A percentile compares a stretch with the other conserved stretches of the same genome.
Evolutionary conservation across 2,113 vertebrate genomes (phyloP).

Genomic region (Stegostoma tigrinum): DNA sequence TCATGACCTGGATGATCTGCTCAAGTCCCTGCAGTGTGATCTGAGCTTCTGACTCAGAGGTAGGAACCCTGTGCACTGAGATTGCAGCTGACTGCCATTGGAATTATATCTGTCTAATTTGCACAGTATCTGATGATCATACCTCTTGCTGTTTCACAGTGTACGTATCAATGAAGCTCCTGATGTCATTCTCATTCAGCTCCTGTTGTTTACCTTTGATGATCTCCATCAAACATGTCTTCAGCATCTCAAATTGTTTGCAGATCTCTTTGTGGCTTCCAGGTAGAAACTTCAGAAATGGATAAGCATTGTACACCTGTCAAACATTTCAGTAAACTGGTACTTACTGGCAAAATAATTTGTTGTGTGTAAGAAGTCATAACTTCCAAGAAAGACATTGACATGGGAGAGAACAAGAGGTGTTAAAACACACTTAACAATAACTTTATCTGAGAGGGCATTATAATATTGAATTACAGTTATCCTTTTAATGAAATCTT

Average conservation of each 20-base stretch:
- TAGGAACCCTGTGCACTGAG: background rate
- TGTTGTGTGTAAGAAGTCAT: background rate
- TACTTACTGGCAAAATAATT: background rate
- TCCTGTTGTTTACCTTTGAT: background rate
- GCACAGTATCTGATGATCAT: background rate
- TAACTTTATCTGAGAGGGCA: background rate
- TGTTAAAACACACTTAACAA: background rate
- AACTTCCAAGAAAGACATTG: background rate
- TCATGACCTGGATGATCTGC: background rate
- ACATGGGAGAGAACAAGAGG: background rate
- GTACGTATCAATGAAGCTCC: slow-evolving; percentile 39
- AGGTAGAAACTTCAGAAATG: slow-evolving; percentile 28
- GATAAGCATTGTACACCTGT: slow-evolving; percentile 37
- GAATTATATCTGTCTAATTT: background rate
- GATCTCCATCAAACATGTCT: background rate
- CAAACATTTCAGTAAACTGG: background rate
- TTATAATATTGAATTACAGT: background rate
- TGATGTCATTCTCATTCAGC: slow-evolving; percentile 1
- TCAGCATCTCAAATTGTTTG: background rate
- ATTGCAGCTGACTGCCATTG: background rate
- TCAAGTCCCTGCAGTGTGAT: background rate
- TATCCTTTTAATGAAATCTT: background rate
- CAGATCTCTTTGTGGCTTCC: slow-evolving; percentile 31
- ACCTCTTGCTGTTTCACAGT: slow-evolving; percentile 31
- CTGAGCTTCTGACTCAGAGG: background rate